Evolutionary conservation across 1,140 invertebrate species (phyloP), one percentile per base, ranked within the genome.

Genomic region (Bicyclus anynana): DNA sequence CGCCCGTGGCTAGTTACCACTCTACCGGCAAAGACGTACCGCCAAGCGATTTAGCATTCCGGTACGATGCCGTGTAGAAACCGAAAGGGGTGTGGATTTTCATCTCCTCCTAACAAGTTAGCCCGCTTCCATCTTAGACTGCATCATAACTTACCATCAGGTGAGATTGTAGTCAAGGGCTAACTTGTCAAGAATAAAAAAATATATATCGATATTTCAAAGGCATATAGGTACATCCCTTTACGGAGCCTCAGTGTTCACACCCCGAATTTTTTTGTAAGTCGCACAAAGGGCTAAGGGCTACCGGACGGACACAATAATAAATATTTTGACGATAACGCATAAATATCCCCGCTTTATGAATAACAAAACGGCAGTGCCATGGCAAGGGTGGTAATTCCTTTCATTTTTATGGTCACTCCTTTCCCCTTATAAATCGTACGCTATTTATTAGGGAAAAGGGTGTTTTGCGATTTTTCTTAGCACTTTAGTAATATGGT

Each of bases 271-370:
- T 84, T 84, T 85, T 85, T 87, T 80, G 68, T 75, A 65, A 63
- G 75, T 79, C 80, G 63, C 75, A 85, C 80, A 84, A 84, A 85
- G 71, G 80, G 79, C 74, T 76, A 71, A 74, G 73, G 78, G 76
- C 72, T 74, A 71, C 70, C 69, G 76, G 65, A 72, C 77, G 71
- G 79, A 83, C 82, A 78, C 72, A 85, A 84, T 88, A 88, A 88
- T 88, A 86, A 88, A 88, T 88, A 88, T 88, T 88, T 88, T 86
- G 84, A 88, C 83, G 83, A 88, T 88, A 84, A 84, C 72, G 67
- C 84, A 88, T 88, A 88, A 88, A 88, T 88, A 88, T 86, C 68
- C 67, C 67, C 70, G 77, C 72, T 88, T 88, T 88, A 88, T 88
- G 84, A 88, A 88, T 88, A 88, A 82, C 80, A 86, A 87, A 81